These are phyloP conservation scores for Leptinotarsa haldemani DNA, from an alignment of 2,888 invertebrate genomes.

Conservation along the genomic window DNA sequence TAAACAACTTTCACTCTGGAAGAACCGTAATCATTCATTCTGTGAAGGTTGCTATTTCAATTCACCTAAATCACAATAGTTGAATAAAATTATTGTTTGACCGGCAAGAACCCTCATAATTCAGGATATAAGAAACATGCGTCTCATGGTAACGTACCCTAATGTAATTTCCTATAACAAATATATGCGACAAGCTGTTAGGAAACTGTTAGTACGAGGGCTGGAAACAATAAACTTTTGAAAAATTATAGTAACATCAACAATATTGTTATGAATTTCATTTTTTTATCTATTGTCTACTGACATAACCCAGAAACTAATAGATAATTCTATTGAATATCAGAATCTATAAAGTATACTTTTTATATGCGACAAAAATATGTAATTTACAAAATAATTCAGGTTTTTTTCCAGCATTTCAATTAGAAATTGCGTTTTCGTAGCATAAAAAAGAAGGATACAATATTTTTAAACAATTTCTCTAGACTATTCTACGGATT, in stretches of 20 bases:
- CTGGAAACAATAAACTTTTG: neutral
- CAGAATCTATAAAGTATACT: too few relatives aligned
- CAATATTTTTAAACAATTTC: too few relatives aligned
- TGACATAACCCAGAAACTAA: neutral
- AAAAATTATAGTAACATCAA: neutral
- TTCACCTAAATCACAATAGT: conserved; percentile 20
- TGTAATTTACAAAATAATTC: too few relatives aligned
- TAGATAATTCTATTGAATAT: too few relatives aligned
- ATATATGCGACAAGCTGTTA: conserved; percentile 52
- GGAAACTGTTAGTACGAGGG: conserved; percentile 28
- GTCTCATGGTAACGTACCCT: conserved; percentile 46
- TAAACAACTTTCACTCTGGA: neutral
- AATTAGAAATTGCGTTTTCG: too few relatives aligned
- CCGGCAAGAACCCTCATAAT: conserved; percentile 36
- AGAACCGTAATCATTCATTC: neutral
- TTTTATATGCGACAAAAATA: too few relatives aligned
- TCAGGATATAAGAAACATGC: conserved; percentile 53
- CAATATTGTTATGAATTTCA: neutral
- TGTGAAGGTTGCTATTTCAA: conserved; percentile 17
- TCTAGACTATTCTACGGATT: too few relatives aligned
- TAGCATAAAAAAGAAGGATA: too few relatives aligned
- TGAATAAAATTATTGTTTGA: conserved; percentile 34
- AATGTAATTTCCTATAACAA: conserved; percentile 61
- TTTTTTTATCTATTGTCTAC: neutral
- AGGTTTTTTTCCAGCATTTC: too few relatives aligned